Percentiles rank a stretch among this genome's conserved stretches.
These are phyloP conservation scores for Euproctis similis DNA, from an alignment of 2,888 invertebrate genomes.

Conservation along the genomic window DNA sequence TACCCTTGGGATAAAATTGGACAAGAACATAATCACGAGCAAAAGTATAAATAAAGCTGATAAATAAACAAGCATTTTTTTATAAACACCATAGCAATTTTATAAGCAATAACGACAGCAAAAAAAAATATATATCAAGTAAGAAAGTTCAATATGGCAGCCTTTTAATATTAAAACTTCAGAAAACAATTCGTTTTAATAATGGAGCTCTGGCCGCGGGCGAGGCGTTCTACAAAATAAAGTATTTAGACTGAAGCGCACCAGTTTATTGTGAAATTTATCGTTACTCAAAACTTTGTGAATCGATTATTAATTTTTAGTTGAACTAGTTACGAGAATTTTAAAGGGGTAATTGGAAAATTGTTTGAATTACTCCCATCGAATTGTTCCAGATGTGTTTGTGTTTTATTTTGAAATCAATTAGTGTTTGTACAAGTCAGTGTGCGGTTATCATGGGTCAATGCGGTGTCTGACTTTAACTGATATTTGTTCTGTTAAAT, in stretches of 20 bases:
- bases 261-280: slow-evolving; percentile 57
- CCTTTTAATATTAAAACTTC: slow-evolving; percentile 58
- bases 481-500: too few relatives aligned
- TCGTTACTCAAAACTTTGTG: slow-evolving; percentile 40
- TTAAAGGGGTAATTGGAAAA: slow-evolving; percentile 14
- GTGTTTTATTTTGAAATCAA: not conserved
- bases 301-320: slow-evolving; percentile 40
- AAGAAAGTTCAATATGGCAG: slow-evolving; percentile 39
- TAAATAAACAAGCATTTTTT: slow-evolving; percentile 5
- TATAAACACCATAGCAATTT: slow-evolving; percentile 25
- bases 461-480: too few relatives aligned
- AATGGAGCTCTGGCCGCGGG: slow-evolving; percentile 55
- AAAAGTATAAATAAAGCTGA: not conserved
- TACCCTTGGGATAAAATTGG: too few relatives aligned
- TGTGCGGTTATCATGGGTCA: too few relatives aligned
- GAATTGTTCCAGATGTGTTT: slow-evolving; percentile 1
- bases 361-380: slow-evolving; percentile 11
- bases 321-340: slow-evolving; percentile 19
- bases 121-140: slow-evolving; percentile 28
- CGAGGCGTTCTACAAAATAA: slow-evolving; percentile 53
- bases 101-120: slow-evolving; percentile 27
- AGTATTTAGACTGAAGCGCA: slow-evolving; percentile 50
- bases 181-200: slow-evolving; percentile 65
- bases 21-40: too few relatives aligned
- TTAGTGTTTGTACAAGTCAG: too few relatives aligned